Evolutionary conservation across 1,140 invertebrate species (phyloP).

Genomic region (Conopomorpha cramerella): DNA sequence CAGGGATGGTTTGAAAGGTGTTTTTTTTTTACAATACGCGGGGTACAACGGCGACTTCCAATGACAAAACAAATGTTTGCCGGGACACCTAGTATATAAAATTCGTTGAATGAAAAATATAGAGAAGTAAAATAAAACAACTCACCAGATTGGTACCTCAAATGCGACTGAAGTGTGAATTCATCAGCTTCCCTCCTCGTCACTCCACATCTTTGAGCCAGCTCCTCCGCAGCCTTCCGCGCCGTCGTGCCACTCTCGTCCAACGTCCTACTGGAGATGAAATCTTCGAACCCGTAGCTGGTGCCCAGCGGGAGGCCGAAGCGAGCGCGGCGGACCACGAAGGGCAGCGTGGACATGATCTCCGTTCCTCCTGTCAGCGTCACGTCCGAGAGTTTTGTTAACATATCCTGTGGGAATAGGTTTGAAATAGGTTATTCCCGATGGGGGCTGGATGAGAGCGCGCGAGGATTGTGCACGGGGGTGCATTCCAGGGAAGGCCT

Average conservation of each 20-base stretch:
- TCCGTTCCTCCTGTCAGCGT: constrained; percentile 91
- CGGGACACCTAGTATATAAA: background rate
- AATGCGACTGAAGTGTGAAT: constrained; percentile 82
- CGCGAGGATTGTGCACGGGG: too few species aligned
- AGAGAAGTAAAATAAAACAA: background rate
- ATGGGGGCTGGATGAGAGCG: too few species aligned
- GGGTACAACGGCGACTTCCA: too few species aligned
- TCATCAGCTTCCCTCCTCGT: constrained; percentile 83
- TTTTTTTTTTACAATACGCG: too few species aligned
- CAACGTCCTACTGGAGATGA: constrained; percentile 84
- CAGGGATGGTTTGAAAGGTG: too few species aligned
- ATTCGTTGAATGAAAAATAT: too few species aligned
- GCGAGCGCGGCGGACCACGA: constrained; percentile 81
- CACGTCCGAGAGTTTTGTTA: constrained; percentile 81
- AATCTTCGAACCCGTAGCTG: constrained; percentile 84
- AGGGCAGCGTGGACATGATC: constrained; percentile 92
- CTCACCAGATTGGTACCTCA: constrained; percentile 77
- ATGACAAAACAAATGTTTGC: too few species aligned
- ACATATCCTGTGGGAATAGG: constrained; percentile 74
- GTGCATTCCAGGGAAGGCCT: too few species aligned
- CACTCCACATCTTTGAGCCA: constrained; percentile 86
- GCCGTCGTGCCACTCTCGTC: constrained; percentile 91
- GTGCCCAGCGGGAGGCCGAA: constrained; percentile 88
- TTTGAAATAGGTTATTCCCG: too few species aligned
- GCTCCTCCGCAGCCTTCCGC: constrained; percentile 93